These are phyloP conservation scores for Sarcophaga peregrina DNA, from an alignment of 1,140 invertebrate species.

Conservation along the genomic window DNA sequence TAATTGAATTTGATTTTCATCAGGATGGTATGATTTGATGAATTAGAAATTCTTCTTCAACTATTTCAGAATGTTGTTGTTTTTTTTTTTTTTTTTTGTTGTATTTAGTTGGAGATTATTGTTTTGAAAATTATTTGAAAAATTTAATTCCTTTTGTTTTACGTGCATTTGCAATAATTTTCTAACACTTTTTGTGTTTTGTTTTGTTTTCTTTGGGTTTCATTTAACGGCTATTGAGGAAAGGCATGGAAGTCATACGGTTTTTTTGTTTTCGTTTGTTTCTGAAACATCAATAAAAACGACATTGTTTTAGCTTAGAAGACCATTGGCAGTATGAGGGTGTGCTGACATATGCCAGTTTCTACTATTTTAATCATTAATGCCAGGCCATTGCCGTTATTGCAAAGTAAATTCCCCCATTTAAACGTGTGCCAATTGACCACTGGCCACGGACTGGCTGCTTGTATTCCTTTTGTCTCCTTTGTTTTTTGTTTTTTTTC, in stretches of 20 bases:
- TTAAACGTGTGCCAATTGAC: constrained; percentile 32
- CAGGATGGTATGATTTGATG: constrained; percentile 1
- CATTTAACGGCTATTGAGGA: neutral
- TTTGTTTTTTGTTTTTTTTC: neutral
- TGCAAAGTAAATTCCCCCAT: neutral
- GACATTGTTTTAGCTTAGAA: neutral
- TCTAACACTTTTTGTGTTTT: neutral
- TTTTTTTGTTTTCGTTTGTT: neutral
- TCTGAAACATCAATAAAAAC: constrained; percentile 33
- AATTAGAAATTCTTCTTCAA: neutral
- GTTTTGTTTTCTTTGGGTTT: neutral
- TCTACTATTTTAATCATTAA: neutral
- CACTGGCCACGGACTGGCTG: constrained; percentile 8
- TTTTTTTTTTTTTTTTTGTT: neutral
- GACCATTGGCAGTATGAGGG: constrained; percentile 31
- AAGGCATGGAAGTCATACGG: too few species aligned
- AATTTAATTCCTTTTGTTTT: constrained; percentile 34
- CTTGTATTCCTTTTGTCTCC: too few species aligned
- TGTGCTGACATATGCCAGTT: constrained; percentile 38
- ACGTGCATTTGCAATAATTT: neutral
- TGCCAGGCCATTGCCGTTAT: neutral
- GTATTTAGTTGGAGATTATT: constrained; percentile 14
- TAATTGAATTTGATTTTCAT: constrained; percentile 37
- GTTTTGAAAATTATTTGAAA: constrained; percentile 23
- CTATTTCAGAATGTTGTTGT: too few species aligned